Percentiles rank a stretch among this genome's conserved stretches.
These are phyloP conservation scores for Mythimna pallens DNA, from an alignment of 2,888 invertebrate genomes.

Conservation along the genomic window DNA sequence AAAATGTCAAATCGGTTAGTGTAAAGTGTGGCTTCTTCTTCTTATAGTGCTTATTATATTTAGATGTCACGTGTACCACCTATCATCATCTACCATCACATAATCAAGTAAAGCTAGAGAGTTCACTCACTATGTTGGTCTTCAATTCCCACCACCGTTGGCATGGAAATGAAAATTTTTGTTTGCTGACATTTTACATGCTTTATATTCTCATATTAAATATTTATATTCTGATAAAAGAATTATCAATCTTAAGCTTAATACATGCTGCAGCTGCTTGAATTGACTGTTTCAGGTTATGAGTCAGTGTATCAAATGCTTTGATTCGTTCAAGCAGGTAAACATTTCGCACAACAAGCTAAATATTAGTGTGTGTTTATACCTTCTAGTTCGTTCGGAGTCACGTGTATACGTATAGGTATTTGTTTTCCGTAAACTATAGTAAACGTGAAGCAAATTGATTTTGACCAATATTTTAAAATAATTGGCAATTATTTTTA, in stretches of 20 bases:
- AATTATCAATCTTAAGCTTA: no score
- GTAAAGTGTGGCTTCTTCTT: not conserved
- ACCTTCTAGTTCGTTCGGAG: not conserved
- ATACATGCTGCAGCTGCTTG: not conserved
- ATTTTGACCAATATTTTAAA: conserved; percentile 6
- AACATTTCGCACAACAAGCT: conserved; percentile 27
- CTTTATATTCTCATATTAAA: not conserved
- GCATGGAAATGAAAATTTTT: conserved; percentile 43
- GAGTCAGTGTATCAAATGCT: conserved; percentile 37
- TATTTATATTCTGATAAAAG: not conserved
- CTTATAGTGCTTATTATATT: not conserved
- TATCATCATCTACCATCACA: no score
- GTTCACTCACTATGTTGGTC: conserved; percentile 36
- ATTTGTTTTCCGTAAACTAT: conserved; percentile 9
- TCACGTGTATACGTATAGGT: conserved; percentile 17
- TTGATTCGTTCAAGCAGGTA: conserved; percentile 43
- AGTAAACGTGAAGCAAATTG: not conserved
- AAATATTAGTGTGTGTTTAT: conserved; percentile 30
- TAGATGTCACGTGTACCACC: not conserved
- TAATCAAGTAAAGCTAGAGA: not conserved
- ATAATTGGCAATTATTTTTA: conserved; percentile 40
- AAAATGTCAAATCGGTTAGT: not conserved
- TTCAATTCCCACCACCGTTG: conserved; percentile 26
- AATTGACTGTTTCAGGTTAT: conserved; percentile 11
- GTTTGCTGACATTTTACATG: conserved; percentile 2